phyloP scores from a whole-genome alignment of 2,888 invertebrate species.

The Tillus elongatus region DNA sequence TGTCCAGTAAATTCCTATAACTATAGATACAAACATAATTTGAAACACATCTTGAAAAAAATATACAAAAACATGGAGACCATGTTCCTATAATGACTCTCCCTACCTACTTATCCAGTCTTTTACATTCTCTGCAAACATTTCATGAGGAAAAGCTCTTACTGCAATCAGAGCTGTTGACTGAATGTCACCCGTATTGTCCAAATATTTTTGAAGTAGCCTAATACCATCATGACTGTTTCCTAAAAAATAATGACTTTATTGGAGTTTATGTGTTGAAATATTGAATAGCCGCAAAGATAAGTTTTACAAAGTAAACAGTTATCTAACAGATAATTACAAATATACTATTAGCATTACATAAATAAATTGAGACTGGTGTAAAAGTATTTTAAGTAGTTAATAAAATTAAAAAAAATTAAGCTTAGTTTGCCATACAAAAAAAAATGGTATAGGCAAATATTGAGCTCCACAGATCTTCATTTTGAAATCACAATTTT shows the following conservation, averaged over 20 bases:
- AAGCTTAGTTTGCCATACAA: too few species aligned
- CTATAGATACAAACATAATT: slow-evolving; percentile 40
- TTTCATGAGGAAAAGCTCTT: slow-evolving; percentile 63
- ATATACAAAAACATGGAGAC: neutral
- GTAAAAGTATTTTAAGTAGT: too few species aligned
- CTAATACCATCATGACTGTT: slow-evolving; percentile 65
- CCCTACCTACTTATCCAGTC: slow-evolving; percentile 60
- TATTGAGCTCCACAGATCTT: too few species aligned
- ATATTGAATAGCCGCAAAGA: neutral
- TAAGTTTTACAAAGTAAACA: too few species aligned
- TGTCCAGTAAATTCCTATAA: slow-evolving; percentile 75
- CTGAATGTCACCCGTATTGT: slow-evolving; percentile 83
- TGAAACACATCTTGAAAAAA: slow-evolving; percentile 5
- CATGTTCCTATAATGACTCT: neutral
- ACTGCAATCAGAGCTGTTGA: slow-evolving; percentile 75
- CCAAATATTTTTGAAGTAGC: slow-evolving; percentile 79
- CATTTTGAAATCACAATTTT: too few species aligned
- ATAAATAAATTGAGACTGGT: too few species aligned
- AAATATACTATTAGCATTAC: too few species aligned
- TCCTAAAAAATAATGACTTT: slow-evolving; percentile 42
- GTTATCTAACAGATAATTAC: too few species aligned
- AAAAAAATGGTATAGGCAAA: too few species aligned
- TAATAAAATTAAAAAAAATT: too few species aligned
- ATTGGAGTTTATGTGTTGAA: neutral
- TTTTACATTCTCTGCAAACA: slow-evolving; percentile 53